phyloP scores from a whole-genome alignment of 2,888 invertebrate species.

The Villa cingulata region DNA sequence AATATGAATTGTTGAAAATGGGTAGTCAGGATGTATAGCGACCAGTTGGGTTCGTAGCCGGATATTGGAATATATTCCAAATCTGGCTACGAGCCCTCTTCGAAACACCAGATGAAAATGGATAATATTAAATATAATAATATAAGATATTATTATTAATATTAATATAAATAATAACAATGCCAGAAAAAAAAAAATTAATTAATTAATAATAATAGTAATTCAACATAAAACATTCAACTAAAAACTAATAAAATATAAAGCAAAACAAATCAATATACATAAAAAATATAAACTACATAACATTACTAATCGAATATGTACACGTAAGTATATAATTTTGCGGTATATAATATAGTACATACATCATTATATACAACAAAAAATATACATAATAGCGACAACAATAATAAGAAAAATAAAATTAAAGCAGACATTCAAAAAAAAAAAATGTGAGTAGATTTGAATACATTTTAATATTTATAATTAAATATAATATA shows the following conservation, averaged over 20 bases:
- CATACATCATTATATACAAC: too few relatives aligned
- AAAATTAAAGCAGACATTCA: too few relatives aligned
- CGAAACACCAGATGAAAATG: conserved; percentile 45
- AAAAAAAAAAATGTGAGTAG: too few relatives aligned
- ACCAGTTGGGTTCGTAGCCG: conserved; percentile 39
- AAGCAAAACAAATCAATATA: not conserved
- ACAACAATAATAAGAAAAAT: too few relatives aligned
- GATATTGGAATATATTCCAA: conserved; percentile 55
- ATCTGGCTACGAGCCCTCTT: conserved; percentile 53
- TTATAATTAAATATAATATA: too few relatives aligned
- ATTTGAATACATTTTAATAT: too few relatives aligned
- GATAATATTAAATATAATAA: conserved; percentile 23
- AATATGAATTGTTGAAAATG: conserved; percentile 77
- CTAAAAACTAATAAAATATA: conserved; percentile 1
- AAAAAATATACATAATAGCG: too few relatives aligned
- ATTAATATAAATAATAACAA: not conserved
- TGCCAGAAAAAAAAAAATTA: not conserved
- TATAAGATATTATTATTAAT: not conserved
- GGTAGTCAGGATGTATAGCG: conserved; percentile 46
- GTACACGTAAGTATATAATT: too few relatives aligned
- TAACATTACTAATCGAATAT: too few relatives aligned
- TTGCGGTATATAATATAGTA: too few relatives aligned
- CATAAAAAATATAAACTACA: too few relatives aligned
- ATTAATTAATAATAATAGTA: not conserved
- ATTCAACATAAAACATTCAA: not conserved